phyloP scores from a whole-genome alignment of 2,888 invertebrate genomes.

The Chloromyia formosa region DNA sequence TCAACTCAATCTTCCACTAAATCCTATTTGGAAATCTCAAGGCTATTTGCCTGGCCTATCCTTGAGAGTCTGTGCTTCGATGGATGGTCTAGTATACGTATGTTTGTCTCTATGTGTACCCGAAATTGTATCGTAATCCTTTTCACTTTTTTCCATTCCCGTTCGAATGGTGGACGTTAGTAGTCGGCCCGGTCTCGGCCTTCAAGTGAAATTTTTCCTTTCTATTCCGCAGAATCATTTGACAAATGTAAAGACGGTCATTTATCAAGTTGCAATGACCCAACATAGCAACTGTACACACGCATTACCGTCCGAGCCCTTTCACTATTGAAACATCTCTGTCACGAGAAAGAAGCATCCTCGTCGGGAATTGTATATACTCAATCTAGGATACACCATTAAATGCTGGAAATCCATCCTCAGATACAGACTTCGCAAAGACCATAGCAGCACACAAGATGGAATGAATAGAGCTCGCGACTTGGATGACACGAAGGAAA shows the following conservation, averaged over 20 bases:
- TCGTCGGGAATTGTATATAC: too few relatives aligned
- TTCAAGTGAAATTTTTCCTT: slow-evolving; percentile 28
- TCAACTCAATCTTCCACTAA: slow-evolving; percentile 13
- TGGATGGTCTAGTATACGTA: too few relatives aligned
- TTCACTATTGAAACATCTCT: neutral
- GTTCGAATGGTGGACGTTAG: neutral
- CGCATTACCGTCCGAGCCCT: neutral
- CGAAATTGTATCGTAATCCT: slow-evolving; percentile 24
- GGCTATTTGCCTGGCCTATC: neutral
- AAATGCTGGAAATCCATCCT: too few relatives aligned
- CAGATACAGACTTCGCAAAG: too few relatives aligned
- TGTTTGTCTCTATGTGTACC: too few relatives aligned
- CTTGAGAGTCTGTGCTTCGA: too few relatives aligned
- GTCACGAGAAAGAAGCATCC: neutral
- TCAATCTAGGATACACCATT: too few relatives aligned
- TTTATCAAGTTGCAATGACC: slow-evolving; percentile 39
- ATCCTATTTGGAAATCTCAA: slow-evolving; percentile 25
- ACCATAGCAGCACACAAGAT: too few relatives aligned
- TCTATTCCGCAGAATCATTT: slow-evolving; percentile 37
- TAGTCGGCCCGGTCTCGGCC: neutral
- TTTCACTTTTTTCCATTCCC: slow-evolving; percentile 3
- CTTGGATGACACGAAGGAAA: too few relatives aligned
- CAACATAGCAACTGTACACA: neutral
- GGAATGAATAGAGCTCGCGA: too few relatives aligned
- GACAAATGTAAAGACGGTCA: slow-evolving; percentile 35